Evolutionary conservation across 2,797 vertebrate species (phyloP).

Genomic region (Acipenser transmontanus): DNA sequence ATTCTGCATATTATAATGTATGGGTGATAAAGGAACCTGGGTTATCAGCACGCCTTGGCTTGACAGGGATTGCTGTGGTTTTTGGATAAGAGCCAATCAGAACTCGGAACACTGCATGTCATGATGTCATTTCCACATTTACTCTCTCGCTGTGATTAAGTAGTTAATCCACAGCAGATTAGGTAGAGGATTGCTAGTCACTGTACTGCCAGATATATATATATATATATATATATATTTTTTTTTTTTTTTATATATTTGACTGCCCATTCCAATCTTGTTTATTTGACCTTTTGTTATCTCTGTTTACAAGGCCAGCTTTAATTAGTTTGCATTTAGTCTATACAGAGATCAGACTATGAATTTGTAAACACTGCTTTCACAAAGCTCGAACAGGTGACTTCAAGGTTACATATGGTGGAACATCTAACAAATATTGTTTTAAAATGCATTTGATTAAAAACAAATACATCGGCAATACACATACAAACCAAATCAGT

Average conservation of each 20-base stretch:
- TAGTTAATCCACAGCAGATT: conserved; percentile 59
- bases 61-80: conserved; percentile 22
- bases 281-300: conserved; percentile 55
- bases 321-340: conserved; percentile 21
- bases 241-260: conserved; percentile 34
- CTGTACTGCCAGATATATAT: conserved; percentile 25
- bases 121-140: conserved; percentile 52
- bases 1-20: conserved; percentile 10
- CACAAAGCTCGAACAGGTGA: conserved; percentile 14
- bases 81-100: conserved; percentile 49
- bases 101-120: conserved; percentile 40
- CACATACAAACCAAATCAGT: too few relatives aligned
- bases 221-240: too few relatives aligned
- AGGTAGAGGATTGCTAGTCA: conserved; percentile 53
- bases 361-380: conserved; percentile 17
- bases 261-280: conserved; percentile 35
- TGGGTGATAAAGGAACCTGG: conserved; percentile 21
- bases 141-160: conserved; percentile 55
- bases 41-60: conserved; percentile 25
- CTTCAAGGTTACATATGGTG: conserved; percentile 10
- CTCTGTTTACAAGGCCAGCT: conserved; percentile 44
- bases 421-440: conserved; percentile 28
- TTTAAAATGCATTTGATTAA: not conserved
- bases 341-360: conserved; percentile 15
- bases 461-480: too few relatives aligned